These are phyloP conservation scores for Cynopterus brachyotis DNA, from an alignment of 2,113 vertebrate genomes.

Conservation along the genomic window DNA sequence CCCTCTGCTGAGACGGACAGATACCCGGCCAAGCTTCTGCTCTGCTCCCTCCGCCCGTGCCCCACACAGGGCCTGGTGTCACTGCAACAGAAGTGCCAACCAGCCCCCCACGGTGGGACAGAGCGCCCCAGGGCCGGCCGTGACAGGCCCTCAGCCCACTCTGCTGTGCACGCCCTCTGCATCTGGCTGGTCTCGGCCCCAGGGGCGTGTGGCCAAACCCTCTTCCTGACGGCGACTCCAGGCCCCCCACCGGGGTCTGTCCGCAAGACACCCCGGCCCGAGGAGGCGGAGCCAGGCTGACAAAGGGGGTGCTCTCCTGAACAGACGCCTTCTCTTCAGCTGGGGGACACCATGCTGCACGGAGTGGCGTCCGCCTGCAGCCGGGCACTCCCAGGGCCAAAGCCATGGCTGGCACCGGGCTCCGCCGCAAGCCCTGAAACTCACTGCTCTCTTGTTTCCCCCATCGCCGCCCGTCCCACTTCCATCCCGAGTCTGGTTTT, in stretches of 20 bases:
- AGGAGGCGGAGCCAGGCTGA: not conserved
- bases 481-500: constrained; percentile 48
- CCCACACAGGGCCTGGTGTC: not conserved
- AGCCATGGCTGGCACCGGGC: not conserved
- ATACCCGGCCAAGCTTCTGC: not conserved
- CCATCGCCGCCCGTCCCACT: constrained; percentile 37
- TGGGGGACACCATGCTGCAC: not conserved
- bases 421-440: constrained; percentile 27
- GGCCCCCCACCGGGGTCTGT: not conserved
- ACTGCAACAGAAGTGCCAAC: not conserved
- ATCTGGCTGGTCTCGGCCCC: not conserved
- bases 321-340: constrained; percentile 49
- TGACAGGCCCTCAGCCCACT: not conserved
- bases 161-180: not conserved
- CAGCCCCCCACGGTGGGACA: not conserved
- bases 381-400: not conserved
- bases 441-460: constrained; percentile 72
- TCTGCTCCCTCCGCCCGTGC: not conserved
- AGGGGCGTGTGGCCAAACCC: constrained; percentile 33
- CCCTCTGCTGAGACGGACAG: constrained; percentile 24
- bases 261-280: not conserved
- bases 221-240: not conserved
- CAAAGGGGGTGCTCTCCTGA: constrained; percentile 50
- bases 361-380: not conserved
- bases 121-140: not conserved